These are phyloP conservation scores for Cebus imitator DNA, from an alignment of 2,113 vertebrate genomes.

Conservation along the genomic window DNA sequence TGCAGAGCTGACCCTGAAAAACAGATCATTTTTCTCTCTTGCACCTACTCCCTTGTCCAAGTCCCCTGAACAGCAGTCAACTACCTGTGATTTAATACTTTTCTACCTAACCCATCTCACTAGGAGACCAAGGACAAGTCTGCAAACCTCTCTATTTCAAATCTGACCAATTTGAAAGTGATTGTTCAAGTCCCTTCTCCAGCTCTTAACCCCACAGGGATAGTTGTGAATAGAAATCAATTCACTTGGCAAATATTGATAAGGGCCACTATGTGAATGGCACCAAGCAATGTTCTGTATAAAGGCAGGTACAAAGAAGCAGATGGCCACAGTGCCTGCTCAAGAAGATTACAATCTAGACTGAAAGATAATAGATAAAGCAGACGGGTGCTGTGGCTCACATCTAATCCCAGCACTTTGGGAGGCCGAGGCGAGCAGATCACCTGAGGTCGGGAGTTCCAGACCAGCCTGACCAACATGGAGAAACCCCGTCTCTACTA, in stretches of 20 bases:
- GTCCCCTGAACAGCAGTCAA: background rate
- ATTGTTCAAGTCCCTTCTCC: background rate
- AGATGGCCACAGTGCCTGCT: background rate
- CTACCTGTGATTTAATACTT: background rate
- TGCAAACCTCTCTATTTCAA: background rate
- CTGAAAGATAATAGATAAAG: background rate
- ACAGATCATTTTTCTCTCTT: background rate
- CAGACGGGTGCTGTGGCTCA: background rate
- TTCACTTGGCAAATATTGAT: background rate
- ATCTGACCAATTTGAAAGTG: background rate
- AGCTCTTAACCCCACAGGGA: background rate
- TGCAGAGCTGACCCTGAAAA: background rate
- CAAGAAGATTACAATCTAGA: background rate
- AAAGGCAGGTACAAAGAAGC: background rate
- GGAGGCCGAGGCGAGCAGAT: no score
- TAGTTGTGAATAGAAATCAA: background rate
- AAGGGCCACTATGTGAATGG: background rate
- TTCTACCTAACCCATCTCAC: background rate
- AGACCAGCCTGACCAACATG: no score
- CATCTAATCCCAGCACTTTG: no score
- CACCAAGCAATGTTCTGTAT: background rate
- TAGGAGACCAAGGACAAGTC: background rate
- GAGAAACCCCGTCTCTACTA: no score
- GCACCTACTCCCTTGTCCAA: background rate
- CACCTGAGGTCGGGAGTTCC: no score